Percentiles rank a stretch among this genome's conserved stretches.
These are phyloP conservation scores for Orcinus orca DNA, from an alignment of 2,113 vertebrate genomes.

Conservation along the genomic window DNA sequence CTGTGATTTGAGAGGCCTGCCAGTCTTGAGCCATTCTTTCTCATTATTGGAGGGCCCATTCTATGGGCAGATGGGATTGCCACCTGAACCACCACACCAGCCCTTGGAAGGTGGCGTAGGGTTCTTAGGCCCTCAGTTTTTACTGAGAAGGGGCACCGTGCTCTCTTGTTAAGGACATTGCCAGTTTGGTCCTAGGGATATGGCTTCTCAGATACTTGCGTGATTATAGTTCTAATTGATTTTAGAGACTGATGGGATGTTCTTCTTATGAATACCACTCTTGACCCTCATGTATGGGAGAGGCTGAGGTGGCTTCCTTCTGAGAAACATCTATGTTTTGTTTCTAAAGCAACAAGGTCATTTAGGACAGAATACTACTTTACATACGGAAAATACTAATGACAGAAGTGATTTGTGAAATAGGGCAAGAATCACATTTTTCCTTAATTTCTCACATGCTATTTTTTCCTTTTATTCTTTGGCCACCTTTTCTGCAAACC, in stretches of 20 bases:
- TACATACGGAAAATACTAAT: constrained; percentile 67
- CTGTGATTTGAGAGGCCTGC: background rate
- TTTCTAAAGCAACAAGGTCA: constrained; percentile 74
- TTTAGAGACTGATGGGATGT: background rate
- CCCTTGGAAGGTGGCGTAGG: fast-evolving
- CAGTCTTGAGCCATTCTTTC: background rate
- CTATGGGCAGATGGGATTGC: background rate
- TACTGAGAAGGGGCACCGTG: background rate
- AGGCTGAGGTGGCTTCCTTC: background rate
- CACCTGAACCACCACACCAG: background rate
- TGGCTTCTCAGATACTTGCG: background rate
- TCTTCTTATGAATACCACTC: background rate
- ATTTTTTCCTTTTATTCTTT: constrained; percentile 67
- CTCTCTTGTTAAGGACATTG: background rate
- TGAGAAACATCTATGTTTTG: constrained; percentile 68
- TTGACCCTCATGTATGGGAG: background rate
- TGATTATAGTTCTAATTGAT: background rate
- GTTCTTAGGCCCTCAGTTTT: background rate
- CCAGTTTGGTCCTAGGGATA: background rate
- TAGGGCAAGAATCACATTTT: constrained; percentile 59
- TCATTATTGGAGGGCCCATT: background rate
- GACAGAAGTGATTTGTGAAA: constrained; percentile 59
- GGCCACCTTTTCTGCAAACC: constrained; percentile 63
- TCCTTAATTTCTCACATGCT: constrained; percentile 56
- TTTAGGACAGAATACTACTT: constrained; percentile 52